These are phyloP conservation scores for Mnemiopsis leidyi DNA, from an alignment of 37 sponge, comb jelly and placozoan genomes.

Conservation along the genomic window DNA sequence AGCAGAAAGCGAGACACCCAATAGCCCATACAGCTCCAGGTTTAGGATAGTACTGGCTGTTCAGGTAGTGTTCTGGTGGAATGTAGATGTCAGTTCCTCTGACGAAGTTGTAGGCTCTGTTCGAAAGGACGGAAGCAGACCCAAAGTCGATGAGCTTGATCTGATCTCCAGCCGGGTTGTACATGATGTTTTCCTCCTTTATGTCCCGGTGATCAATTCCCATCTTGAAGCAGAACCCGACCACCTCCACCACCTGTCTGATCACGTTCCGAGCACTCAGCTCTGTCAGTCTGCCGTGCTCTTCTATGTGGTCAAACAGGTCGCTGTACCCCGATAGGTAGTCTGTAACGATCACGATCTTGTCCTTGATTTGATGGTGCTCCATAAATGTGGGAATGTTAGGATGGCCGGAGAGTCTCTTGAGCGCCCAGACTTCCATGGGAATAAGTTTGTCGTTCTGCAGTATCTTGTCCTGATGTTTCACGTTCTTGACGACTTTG, in stretches of 20 bases:
- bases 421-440: constrained; percentile 52
- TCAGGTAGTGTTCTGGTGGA: constrained; percentile 50
- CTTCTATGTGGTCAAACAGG: constrained; percentile 39
- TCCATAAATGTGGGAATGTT: constrained; percentile 10
- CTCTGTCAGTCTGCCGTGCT: constrained; percentile 4
- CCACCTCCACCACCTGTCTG: constrained; percentile 44
- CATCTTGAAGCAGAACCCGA: constrained; percentile 51
- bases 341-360: constrained; percentile 12
- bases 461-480: background rate
- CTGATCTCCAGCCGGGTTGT: constrained; percentile 26
- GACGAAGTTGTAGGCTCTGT: background rate
- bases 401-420: constrained; percentile 26
- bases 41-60: constrained; percentile 42
- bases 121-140: background rate
- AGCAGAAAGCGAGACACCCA: constrained; percentile 36
- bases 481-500: background rate
- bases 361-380: constrained; percentile 14
- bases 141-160: constrained; percentile 62
- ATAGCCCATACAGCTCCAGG: constrained; percentile 60
- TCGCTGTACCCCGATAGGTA: constrained; percentile 9
- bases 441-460: background rate
- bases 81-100: constrained; percentile 34
- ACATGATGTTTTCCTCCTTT: constrained; percentile 66
- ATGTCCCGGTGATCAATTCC: constrained; percentile 56
- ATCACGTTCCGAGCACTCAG: background rate